These are phyloP conservation scores for Folsomia candida DNA, from an alignment of 2,888 invertebrate genomes.

Conservation along the genomic window DNA sequence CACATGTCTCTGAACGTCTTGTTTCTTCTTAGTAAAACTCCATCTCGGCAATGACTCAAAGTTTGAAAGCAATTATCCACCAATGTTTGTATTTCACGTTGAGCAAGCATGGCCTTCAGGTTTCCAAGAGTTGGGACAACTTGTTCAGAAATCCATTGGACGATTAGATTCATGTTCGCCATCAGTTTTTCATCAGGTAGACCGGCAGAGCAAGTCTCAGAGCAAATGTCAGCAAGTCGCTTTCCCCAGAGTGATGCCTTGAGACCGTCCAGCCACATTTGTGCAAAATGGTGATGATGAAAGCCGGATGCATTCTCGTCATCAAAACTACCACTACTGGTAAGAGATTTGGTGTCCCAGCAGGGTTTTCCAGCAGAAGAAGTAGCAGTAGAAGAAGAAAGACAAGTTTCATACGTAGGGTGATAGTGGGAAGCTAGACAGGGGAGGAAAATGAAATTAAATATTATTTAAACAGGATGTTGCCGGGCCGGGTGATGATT, in stretches of 20 bases:
- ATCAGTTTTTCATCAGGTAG: constrained; percentile 43
- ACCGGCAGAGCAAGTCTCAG: constrained; percentile 28
- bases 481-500: too few species aligned
- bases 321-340: not conserved
- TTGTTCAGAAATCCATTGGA: constrained; percentile 45
- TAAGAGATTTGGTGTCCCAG: too few species aligned
- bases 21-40: constrained; percentile 32
- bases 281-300: constrained; percentile 27
- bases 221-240: constrained; percentile 31
- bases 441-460: too few species aligned
- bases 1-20: constrained; percentile 32
- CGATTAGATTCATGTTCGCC: constrained; percentile 40
- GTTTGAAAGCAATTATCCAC: constrained; percentile 33
- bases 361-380: too few species aligned
- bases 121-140: constrained; percentile 30
- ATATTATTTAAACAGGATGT: too few species aligned
- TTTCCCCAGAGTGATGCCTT: constrained; percentile 37
- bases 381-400: too few species aligned
- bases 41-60: constrained; percentile 34
- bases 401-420: not conserved
- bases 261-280: constrained; percentile 43
- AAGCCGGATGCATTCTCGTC: not conserved
- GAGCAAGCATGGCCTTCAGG: constrained; percentile 21
- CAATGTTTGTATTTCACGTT: constrained; percentile 20
- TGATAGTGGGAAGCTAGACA: not conserved